phyloP scores from a whole-genome alignment of 2,113 vertebrate genomes.

The Brienomyrus longianalis region DNA sequence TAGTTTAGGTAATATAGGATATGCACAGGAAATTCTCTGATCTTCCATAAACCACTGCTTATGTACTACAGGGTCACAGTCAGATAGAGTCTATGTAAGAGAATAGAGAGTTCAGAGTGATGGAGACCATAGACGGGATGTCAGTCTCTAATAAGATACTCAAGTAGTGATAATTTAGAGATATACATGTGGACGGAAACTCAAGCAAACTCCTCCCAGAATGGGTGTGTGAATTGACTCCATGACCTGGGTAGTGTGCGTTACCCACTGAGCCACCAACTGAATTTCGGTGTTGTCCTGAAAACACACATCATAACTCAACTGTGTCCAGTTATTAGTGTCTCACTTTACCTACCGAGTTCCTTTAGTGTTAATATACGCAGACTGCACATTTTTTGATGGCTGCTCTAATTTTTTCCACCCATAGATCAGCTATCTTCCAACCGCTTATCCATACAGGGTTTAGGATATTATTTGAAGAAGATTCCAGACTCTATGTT shows the following conservation, averaged over 20 bases:
- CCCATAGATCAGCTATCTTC: neutral
- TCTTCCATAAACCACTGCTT: neutral
- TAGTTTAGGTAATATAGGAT: neutral
- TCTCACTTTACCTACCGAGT: neutral
- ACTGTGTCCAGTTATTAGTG: neutral
- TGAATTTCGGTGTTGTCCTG: neutral
- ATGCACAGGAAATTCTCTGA: neutral
- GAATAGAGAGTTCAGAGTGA: neutral
- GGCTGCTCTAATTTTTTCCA: neutral
- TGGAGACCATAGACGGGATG: neutral
- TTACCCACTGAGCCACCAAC: neutral
- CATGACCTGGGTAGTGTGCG: neutral
- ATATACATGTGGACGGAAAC: neutral
- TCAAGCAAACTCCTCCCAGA: neutral
- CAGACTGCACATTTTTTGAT: neutral
- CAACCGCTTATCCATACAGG: neutral
- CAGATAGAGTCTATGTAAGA: neutral
- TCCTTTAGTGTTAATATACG: neutral
- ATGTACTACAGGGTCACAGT: neutral
- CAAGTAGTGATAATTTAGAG: neutral
- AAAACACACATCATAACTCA: neutral
- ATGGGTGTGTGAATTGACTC: neutral
- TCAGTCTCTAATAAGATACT: neutral
- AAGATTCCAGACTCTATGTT: neutral
- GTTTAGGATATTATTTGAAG: neutral